Evolutionary conservation across 2,888 invertebrate species (phyloP), one percentile per base, ranked within the genome.

Genomic region (Dusona sp.): DNA sequence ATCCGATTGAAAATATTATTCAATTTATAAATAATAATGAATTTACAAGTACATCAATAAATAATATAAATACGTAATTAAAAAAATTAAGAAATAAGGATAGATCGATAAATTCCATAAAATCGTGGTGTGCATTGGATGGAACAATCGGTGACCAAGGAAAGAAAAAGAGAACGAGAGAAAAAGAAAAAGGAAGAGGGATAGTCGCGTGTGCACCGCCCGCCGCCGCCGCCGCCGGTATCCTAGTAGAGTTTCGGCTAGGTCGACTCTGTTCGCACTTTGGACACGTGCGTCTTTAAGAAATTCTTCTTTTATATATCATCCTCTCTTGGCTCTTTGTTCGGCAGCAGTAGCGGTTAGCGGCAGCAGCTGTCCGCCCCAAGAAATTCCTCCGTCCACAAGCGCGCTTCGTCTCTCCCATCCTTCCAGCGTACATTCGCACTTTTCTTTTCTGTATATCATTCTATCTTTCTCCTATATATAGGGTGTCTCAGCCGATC

Each of bases 311-410:
- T 91, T 92, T 57, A 13, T 57, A 48, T 91, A 91, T 92, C n/a
- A 93, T 92, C 42, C 16, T 74, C 61, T 29, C 61, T 33, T 48
- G 88, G 79, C 91, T 90, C 91, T 92, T 93, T 92, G 92, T 93
- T 92, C 92, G 90, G 89, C 90, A 90, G 90, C 89, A 82, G 67
- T 74, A 38, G 54, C 54, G n/a, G n/a, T n/a, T n/a, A 79, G 11
- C 73, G 38, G 81, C 87, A 88, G 90, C 92, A 93, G 93, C 93
- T 93, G 93, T 93, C 92, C 92, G 91, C 88, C 90, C 89, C 89
- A 91, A 92, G 93, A 91, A 93, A 93, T 94, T 93, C 92, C 93
- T 92, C 90, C 92, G 91, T 91, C 90, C 90, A 90, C 89, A 90
- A 90, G 91, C 92, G 48, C 42, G 54, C 78, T 67, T 36, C 81